These are phyloP conservation scores for Ameiurus melas DNA, from an alignment of 2,113 vertebrate species.

Conservation along the genomic window DNA sequence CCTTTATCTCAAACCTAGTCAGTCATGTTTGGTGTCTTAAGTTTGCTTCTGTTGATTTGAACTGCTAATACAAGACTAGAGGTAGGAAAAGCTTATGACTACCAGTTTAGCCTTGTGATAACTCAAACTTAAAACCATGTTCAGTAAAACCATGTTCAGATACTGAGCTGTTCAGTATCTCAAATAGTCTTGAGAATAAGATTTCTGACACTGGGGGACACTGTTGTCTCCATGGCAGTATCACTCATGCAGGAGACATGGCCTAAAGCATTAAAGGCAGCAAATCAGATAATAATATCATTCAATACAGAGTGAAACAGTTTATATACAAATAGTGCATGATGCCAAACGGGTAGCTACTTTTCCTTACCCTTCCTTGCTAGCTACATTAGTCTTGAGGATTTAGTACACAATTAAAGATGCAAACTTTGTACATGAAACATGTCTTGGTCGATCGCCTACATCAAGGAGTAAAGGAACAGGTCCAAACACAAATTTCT, in stretches of 20 bases:
- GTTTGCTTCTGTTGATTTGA: background rate
- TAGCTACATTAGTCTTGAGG: background rate
- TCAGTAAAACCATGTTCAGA: too few relatives aligned
- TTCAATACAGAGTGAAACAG: background rate
- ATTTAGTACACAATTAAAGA: background rate
- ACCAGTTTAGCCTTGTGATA: background rate
- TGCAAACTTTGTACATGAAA: background rate
- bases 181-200: background rate
- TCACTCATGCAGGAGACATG: background rate
- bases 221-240: background rate
- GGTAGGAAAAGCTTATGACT: background rate
- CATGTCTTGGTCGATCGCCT: background rate
- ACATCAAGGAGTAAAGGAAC: background rate
- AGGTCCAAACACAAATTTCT: background rate
- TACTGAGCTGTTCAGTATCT: background rate
- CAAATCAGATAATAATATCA: background rate
- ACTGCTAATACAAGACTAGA: background rate
- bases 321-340: background rate
- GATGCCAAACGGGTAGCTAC: background rate
- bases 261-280: background rate
- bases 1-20: background rate
- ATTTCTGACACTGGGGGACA: background rate
- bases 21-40: background rate
- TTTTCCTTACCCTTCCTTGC: background rate
- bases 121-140: background rate